Evolutionary conservation across 2,888 invertebrate species (phyloP).

Genomic region (Drosophila anceps): DNA sequence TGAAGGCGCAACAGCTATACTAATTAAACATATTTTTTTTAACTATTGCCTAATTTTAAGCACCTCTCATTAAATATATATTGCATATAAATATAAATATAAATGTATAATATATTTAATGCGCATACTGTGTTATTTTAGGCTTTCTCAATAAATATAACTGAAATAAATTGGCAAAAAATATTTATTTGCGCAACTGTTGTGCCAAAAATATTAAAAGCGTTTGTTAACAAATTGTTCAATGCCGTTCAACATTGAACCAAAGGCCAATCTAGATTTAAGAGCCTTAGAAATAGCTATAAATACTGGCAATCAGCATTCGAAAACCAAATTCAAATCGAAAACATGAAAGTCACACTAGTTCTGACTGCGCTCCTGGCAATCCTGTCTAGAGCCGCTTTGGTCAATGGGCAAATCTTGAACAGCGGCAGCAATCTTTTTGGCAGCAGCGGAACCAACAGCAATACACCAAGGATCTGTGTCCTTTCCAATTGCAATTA

Average conservation of each 20-base stretch:
- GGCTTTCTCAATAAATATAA: not conserved
- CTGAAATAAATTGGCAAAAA: not conserved
- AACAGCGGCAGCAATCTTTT: not conserved
- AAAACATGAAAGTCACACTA: conserved; percentile 49
- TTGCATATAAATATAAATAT: too few species aligned
- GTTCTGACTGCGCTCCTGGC: conserved; percentile 43
- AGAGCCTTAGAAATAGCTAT: conserved; percentile 20
- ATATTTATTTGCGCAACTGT: conserved; percentile 39
- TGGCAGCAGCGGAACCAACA: conserved; percentile 13
- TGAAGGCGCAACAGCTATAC: not conserved
- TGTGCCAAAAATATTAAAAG: not conserved
- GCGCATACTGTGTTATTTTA: not conserved
- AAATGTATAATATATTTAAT: not conserved
- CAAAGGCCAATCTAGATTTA: conserved; percentile 2
- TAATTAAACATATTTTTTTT: too few species aligned
- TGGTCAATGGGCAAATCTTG: conserved; percentile 1
- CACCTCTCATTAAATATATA: not conserved
- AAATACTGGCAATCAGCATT: conserved; percentile 20
- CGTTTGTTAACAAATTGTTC: conserved; percentile 7
- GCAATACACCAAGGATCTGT: conserved; percentile 43
- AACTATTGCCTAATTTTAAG: conserved; percentile 16
- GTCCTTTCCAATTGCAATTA: conserved; percentile 40
- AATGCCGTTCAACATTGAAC: conserved; percentile 25
- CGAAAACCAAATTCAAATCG: conserved; percentile 2
- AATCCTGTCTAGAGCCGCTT: conserved; percentile 15